Conservation (phyloP, 2,888 invertebrate species). For the Amphipoea lucens region DNA sequence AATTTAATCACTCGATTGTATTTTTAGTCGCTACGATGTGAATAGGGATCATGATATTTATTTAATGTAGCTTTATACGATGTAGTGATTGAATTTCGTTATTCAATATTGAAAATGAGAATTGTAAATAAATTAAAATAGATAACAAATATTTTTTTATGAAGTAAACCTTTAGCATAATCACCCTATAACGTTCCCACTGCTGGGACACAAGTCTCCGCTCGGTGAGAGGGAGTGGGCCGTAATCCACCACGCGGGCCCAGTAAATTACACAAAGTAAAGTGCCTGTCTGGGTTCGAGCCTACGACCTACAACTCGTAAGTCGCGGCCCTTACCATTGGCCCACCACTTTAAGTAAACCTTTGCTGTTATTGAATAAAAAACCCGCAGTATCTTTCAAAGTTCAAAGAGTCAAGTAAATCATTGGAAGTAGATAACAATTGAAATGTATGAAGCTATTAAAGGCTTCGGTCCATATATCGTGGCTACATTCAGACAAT, state of each 20-base stretch:
- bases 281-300: neutral
- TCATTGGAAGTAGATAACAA: constrained; percentile 20
- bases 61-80: constrained; percentile 24
- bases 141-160: constrained; percentile 10
- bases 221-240: neutral
- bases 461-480: constrained; percentile 57
- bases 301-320: neutral
- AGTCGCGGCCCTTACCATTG: neutral
- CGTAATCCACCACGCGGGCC: neutral
- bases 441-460: constrained; percentile 35
- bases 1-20: constrained; percentile 71
- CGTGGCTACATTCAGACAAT: constrained; percentile 61
- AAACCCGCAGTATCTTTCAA: neutral
- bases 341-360: neutral
- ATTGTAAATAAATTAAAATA: constrained; percentile 33
- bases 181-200: neutral
- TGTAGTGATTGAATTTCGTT: constrained; percentile 34
- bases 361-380: neutral
- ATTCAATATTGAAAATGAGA: constrained; percentile 20
- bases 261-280: neutral
- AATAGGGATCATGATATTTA: constrained; percentile 39
- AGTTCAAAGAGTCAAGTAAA: neutral
- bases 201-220: neutral
- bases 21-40: constrained; percentile 43
- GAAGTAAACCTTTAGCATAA: neutral